A percentile compares a stretch with the other conserved stretches of the same genome.
Evolutionary conservation across 2,888 invertebrate species (phyloP).

Genomic region (Cacoxenus indagator): DNA sequence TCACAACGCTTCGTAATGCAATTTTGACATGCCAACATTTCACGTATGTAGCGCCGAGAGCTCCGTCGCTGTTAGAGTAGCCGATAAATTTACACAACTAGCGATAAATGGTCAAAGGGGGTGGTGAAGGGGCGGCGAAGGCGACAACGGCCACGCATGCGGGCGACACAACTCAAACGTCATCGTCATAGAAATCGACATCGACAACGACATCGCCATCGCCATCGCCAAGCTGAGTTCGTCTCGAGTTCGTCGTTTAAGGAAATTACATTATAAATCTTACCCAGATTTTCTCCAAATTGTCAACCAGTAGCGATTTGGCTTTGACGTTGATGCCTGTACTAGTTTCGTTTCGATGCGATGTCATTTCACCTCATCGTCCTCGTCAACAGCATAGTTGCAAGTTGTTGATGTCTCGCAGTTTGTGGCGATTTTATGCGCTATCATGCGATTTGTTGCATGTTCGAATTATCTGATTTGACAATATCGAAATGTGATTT

Average conservation of each 20-base stretch:
- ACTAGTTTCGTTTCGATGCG: not conserved
- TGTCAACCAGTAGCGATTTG: slow-evolving; percentile 22
- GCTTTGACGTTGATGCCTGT: slow-evolving; percentile 20
- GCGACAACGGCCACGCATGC: not conserved
- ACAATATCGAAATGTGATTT: slow-evolving; percentile 13
- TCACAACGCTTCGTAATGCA: slow-evolving; percentile 11
- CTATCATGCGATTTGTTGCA: slow-evolving; percentile 55
- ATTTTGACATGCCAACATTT: slow-evolving; percentile 17
- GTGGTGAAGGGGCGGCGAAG: not conserved
- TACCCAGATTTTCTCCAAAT: slow-evolving; percentile 37
- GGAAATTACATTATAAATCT: slow-evolving; percentile 56
- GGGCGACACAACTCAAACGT: not conserved
- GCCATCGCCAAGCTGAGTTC: not conserved
- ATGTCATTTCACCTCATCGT: not conserved
- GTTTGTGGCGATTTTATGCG: not conserved
- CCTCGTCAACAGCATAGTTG: not conserved
- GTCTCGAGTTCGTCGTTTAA: slow-evolving; percentile 32
- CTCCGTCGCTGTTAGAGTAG: not conserved
- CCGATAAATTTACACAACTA: not conserved
- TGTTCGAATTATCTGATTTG: slow-evolving; percentile 57
- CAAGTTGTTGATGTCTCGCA: not conserved
- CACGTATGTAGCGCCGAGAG: not conserved
- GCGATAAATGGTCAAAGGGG: no score
- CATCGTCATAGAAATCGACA: not conserved
- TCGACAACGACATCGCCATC: not conserved